Evolutionary conservation across 2,797 vertebrate species (phyloP).

Genomic region (Sebastes vulpes): DNA sequence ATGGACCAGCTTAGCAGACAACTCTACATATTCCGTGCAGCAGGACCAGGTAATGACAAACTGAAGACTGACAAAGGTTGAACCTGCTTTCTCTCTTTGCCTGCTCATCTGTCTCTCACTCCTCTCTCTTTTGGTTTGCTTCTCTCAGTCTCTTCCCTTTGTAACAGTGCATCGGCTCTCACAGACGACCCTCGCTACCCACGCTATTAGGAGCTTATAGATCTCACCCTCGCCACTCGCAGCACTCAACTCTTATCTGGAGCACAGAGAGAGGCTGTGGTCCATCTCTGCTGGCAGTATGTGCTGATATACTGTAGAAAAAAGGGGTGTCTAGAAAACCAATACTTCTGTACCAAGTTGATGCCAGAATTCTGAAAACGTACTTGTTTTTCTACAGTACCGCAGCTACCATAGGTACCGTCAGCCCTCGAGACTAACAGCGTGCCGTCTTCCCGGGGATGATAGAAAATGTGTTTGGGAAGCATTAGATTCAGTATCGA

Average conservation of each 20-base stretch:
- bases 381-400: too few relatives aligned
- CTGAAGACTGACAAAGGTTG: slow-evolving; percentile 14
- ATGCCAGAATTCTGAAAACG: too few relatives aligned
- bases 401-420: too few relatives aligned
- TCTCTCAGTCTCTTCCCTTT: not conserved
- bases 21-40: not conserved
- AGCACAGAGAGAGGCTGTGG: not conserved
- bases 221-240: not conserved
- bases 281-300: not conserved
- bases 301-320: not conserved
- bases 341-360: too few relatives aligned
- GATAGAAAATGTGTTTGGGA: too few relatives aligned
- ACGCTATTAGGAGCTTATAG: slow-evolving; percentile 13
- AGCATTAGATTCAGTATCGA: too few relatives aligned
- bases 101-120: not conserved
- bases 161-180: not conserved
- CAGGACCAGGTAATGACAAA: slow-evolving; percentile 27
- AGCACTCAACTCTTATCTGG: not conserved
- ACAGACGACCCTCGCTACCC: slow-evolving; percentile 8
- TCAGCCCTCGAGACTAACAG: too few relatives aligned
- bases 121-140: not conserved
- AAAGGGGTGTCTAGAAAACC: too few relatives aligned
- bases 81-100: not conserved
- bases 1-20: not conserved
- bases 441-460: too few relatives aligned